Conservation (phyloP, 2,797 vertebrate species). For the Phalloptychus januarius region DNA sequence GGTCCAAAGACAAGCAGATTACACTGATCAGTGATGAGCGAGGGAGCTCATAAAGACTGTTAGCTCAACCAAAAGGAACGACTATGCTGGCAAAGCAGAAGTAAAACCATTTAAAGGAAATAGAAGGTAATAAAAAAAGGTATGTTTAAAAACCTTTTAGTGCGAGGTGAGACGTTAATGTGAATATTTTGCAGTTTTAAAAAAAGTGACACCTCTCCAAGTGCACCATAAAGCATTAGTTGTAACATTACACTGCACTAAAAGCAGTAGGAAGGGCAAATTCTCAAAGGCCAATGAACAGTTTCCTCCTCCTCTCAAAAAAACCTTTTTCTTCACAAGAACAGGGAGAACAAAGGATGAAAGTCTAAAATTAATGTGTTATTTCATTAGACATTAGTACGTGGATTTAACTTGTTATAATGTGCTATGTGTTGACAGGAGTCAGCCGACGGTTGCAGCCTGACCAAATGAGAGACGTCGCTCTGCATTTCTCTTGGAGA, state of each 20-base stretch:
- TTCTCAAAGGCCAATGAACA: neutral
- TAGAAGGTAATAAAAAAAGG: neutral
- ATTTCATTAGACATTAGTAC: neutral
- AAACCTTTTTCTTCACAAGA: neutral
- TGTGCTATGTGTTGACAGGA: slow-evolving; percentile 10
- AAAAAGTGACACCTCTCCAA: neutral
- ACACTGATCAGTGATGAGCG: neutral
- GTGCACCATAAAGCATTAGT: neutral
- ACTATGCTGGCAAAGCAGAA: neutral
- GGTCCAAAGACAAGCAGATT: slow-evolving; percentile 10
- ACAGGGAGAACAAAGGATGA: neutral
- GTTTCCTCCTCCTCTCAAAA: neutral
- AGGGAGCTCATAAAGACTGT: neutral
- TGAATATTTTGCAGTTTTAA: neutral
- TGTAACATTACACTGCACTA: neutral
- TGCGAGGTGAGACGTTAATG: neutral
- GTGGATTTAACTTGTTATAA: slow-evolving; percentile 10
- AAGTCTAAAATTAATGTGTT: neutral
- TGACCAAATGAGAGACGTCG: slow-evolving; percentile 10
- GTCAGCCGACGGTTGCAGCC: slow-evolving; percentile 6
- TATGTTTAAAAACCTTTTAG: neutral
- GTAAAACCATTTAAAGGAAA: neutral
- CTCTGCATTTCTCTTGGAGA: slow-evolving; percentile 19
- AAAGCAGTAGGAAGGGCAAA: neutral
- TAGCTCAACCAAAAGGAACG: neutral